Evolutionary conservation across 1,140 invertebrate genomes (phyloP), one percentile per base, ranked within the genome.

Genomic region (Notospermus geniculatus): DNA sequence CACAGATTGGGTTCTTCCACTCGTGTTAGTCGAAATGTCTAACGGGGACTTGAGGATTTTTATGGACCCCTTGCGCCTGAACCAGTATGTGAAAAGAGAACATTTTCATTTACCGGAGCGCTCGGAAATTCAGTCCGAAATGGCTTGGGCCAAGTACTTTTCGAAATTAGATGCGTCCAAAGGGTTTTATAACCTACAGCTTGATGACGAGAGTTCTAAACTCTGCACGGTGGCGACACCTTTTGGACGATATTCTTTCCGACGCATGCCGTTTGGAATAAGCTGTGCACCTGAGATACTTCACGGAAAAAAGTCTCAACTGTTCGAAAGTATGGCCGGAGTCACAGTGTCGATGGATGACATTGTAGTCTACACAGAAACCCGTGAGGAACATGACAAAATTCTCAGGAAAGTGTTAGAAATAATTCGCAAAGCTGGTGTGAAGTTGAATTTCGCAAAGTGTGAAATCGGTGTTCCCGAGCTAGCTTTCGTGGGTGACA

Each of bases 141-240:
- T 62, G 41, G 43, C 30, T 2, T 22, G 22, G 15, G 28, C 62
- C 13, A 52, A 36, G 2, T 5, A 29, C n/a, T 64, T 62, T 53
- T 39, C 28, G 19, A 57, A 62, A 36, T 28, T 62, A 27, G 54
- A 62, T 41, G 60, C 60, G 13, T 58, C 1, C 59, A 1, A 28
- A 32, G 46, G 59, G 2, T 60, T 54, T 30, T 55, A 32, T 2
- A 27, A 29, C 1, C 19, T 61, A 7, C 50, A 61, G 15, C 22
- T 36, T 17, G 50, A 61, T 23, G 29, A 53, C 23, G 19, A 54
- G 0, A 19, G 13, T 36, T 43, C 23, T 60, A 25, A 19, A 27
- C 39, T 29, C 22, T 54, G n/a, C 22, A 43, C 58, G 25, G 54
- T 39, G 23, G 22, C 41, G 39, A 43, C 58, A 7, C 29, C 58